Conservation (phyloP, 1,140 invertebrate species). For the Nixonia krombeini region DNA sequence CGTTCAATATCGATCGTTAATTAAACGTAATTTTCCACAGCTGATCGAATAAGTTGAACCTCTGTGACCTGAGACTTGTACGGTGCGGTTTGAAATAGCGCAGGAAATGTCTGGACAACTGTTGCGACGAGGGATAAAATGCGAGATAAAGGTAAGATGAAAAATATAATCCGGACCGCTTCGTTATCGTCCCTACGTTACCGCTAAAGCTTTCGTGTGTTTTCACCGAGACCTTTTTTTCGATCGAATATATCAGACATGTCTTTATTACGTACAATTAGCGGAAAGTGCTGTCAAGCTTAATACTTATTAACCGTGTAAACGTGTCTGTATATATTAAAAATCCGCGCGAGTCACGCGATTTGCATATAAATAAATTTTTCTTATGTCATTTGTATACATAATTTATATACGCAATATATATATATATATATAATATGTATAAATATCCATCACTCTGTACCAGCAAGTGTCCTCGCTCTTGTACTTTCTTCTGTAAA, state of each 20-base stretch:
- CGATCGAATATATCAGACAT: slow-evolving; percentile 14
- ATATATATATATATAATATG: slow-evolving; percentile 25
- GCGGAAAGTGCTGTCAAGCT: slow-evolving; percentile 32
- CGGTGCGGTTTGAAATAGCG: background rate
- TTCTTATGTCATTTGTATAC: slow-evolving; percentile 10
- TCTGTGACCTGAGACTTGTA: slow-evolving; percentile 1
- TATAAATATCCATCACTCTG: slow-evolving; percentile 30
- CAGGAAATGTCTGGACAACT: background rate
- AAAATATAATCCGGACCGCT: too few relatives aligned
- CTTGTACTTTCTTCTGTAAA: slow-evolving; percentile 4
- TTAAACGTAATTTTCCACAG: background rate
- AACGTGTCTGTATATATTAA: slow-evolving; percentile 30
- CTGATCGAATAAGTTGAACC: background rate
- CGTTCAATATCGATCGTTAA: background rate
- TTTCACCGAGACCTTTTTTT: slow-evolving; percentile 34
- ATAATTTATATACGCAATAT: slow-evolving; percentile 23
- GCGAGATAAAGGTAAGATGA: background rate
- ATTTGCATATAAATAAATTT: slow-evolving; percentile 38
- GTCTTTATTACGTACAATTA: slow-evolving; percentile 18
- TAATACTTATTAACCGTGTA: slow-evolving; percentile 24
- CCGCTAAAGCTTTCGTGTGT: slow-evolving; percentile 6
- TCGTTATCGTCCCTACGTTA: too few relatives aligned
- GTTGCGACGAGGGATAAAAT: background rate
- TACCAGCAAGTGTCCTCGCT: slow-evolving; percentile 14
- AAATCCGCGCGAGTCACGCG: slow-evolving; percentile 2